Percentiles rank a stretch among this genome's conserved stretches.
These are phyloP conservation scores for Drosophila sucinea DNA, from an alignment of 1,140 invertebrate species.

Conservation along the genomic window DNA sequence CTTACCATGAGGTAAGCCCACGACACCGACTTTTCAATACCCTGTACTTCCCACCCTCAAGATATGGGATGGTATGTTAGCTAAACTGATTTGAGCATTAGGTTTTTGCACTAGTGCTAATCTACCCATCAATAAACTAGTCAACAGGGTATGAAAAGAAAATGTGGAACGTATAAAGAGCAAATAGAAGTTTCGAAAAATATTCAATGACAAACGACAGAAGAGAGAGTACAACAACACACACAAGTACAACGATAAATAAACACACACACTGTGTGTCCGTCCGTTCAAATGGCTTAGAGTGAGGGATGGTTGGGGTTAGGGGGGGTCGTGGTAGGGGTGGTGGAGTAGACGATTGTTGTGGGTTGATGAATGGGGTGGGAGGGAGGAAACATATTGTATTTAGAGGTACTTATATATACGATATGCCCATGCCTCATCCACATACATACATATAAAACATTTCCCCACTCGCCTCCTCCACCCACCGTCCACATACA, in stretches of 20 bases:
- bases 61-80: no score
- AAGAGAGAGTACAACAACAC: not conserved
- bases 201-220: constrained; percentile 3
- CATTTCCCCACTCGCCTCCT: not conserved
- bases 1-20: not conserved
- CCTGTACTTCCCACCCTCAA: no score
- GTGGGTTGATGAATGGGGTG: not conserved
- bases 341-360: not conserved
- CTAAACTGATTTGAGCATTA: no score
- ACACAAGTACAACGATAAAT: constrained; percentile 19
- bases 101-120: not conserved
- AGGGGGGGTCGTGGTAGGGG: not conserved
- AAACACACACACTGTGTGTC: constrained; percentile 14
- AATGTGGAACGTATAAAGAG: constrained; percentile 27
- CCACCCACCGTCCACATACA: not conserved
- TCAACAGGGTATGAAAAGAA: not conserved
- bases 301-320: no score
- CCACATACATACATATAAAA: not conserved
- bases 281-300: not conserved
- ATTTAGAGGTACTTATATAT: not conserved
- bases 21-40: no score
- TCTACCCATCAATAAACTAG: not conserved
- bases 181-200: constrained; percentile 30
- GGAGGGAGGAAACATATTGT: not conserved
- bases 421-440: not conserved